phyloP scores from a whole-genome alignment of 37 sponge, comb jelly and placozoan genomes.

The Crambe crambe region DNA sequence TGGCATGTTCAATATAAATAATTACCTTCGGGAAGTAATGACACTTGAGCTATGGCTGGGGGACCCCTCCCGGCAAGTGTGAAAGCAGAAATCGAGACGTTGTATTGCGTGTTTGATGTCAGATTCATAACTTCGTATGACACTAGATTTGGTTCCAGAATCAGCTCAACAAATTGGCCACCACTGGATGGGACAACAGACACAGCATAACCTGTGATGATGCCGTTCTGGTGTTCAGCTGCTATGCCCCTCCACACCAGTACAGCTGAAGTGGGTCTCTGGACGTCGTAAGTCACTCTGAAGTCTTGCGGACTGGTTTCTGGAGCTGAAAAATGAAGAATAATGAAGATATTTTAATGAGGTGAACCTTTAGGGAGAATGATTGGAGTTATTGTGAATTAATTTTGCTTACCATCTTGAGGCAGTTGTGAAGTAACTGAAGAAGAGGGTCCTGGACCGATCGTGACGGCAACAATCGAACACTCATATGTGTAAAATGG shows the following conservation, averaged over 20 bases:
- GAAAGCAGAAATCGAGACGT: not conserved
- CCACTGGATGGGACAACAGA: not conserved
- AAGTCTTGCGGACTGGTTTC: not conserved
- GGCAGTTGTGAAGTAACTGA: conserved; percentile 5
- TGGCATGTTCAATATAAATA: no score
- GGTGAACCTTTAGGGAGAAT: no score
- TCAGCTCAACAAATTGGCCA: not conserved
- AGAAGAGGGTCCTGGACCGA: conserved; percentile 23
- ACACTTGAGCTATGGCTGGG: not conserved
- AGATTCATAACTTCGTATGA: not conserved
- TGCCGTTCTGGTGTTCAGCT: conserved; percentile 9
- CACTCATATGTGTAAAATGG: conserved; percentile 28
- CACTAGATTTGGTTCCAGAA: not conserved
- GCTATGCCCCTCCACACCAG: not conserved
- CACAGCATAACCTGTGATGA: conserved; percentile 26
- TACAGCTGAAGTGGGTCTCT: not conserved
- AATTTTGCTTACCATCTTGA: conserved; percentile 18
- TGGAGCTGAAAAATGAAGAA: not conserved
- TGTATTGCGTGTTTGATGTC: conserved; percentile 4
- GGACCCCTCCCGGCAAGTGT: conserved; percentile 3
- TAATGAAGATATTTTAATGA: no score
- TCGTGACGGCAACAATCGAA: conserved; percentile 32
- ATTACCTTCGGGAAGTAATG: conserved; percentile 6
- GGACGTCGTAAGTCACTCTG: not conserved
- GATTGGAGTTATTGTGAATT: no score